Conservation (phyloP, 2,113 vertebrate genomes). For the Phrynocephalus versicolor region DNA sequence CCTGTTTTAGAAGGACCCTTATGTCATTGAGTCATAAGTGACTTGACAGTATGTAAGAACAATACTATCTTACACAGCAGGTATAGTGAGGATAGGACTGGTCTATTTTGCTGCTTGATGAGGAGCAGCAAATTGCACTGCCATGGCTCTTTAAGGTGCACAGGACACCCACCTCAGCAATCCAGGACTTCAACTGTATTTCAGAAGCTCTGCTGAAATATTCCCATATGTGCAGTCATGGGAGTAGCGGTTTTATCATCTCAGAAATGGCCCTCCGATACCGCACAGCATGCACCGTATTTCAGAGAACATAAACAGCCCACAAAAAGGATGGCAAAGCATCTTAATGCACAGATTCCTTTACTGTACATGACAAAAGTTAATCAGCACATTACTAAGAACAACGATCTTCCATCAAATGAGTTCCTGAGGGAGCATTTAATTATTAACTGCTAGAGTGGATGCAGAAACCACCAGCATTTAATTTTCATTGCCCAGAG, state of each 20-base stretch:
- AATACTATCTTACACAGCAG: too few species aligned
- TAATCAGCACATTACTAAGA: slow-evolving; percentile 59
- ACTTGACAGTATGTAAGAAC: too few species aligned
- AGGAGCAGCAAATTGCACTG: too few species aligned
- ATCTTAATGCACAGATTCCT: slow-evolving; percentile 56
- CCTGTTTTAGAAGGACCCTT: too few species aligned
- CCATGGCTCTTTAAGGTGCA: too few species aligned
- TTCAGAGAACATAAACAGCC: slow-evolving; percentile 60
- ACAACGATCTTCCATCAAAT: slow-evolving; percentile 75
- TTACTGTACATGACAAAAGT: slow-evolving; percentile 49
- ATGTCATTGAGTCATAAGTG: too few species aligned
- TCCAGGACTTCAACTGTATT: too few species aligned
- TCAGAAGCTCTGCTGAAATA: too few species aligned
- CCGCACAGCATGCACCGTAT: background rate
- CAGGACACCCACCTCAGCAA: too few species aligned
- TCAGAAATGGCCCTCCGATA: background rate
- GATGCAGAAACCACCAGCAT: slow-evolving; percentile 69
- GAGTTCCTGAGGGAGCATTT: slow-evolving; percentile 62
- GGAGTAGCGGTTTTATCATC: background rate
- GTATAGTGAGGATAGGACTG: too few species aligned
- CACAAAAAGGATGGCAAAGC: slow-evolving; percentile 54
- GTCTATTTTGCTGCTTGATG: too few species aligned
- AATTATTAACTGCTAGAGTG: slow-evolving; percentile 71
- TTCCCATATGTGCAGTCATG: background rate
- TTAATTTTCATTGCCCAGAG: slow-evolving; percentile 71